Evolutionary conservation across 2,113 vertebrate species (phyloP), one percentile per base, ranked within the genome.

Genomic region (Puntigrus tetrazona): DNA sequence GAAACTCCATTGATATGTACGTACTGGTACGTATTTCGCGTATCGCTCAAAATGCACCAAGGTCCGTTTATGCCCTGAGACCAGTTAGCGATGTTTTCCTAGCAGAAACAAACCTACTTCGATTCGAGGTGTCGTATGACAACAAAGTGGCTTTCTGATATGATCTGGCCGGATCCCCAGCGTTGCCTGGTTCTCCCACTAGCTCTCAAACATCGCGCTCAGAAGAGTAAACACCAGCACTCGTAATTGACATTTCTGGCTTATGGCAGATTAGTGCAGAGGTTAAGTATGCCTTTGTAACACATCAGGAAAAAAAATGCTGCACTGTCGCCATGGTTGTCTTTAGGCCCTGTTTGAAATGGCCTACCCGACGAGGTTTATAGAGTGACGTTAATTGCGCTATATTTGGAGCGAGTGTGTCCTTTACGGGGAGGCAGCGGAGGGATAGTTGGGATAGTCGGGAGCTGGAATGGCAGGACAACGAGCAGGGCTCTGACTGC

Each of bases 201-300:
- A 50, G 29, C 87, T 89, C 90, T 91, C 90, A 84, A 77, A 86
- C 73, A 72, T 83, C n/a, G 73, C 75, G 88, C 27, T 27, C 89
- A 90, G 90, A 74, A 77, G 27, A 81, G 80, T 16, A 38, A 85
- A 89, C 72, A 85, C 88, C 81, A 88, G 91, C 88, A 90, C 88
- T 90, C 88, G 87, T 93, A 93, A 94, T 89, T 91, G 89, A 88
- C 91, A 91, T 92, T 91, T 93, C 90, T 86, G 89, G 89, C 87
- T 91, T 90, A 90, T 89, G 52, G 89, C 89, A 93, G 92, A 92
- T 94, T 93, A 93, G 90, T 91, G 76, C 91, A 88, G 86, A 91
- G 90, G 90, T 89, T 90, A 76, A 89, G 83, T 82, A 82, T 88
- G 85, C 52, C 87, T 87, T 92, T 91, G 91, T 92, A 93, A 93